phyloP scores from a whole-genome alignment of 2,113 vertebrate species.

The Gallinago paraguaiae region DNA sequence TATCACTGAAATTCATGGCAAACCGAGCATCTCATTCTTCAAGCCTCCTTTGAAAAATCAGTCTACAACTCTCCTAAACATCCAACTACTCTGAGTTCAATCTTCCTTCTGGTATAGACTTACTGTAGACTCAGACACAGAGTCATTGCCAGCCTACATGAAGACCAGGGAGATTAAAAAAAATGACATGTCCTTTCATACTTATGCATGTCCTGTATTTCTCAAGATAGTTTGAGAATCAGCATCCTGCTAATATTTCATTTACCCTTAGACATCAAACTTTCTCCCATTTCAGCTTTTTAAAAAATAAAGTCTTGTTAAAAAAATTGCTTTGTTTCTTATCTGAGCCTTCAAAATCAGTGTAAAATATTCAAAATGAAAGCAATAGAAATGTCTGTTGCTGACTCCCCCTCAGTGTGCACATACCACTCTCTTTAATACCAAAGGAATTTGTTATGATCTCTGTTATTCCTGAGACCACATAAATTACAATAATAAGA shows the following conservation, averaged over 20 bases:
- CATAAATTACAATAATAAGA: constrained; percentile 61
- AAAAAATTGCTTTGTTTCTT: background rate
- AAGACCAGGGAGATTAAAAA: background rate
- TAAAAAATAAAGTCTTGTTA: background rate
- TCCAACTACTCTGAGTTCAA: background rate
- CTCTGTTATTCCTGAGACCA: constrained; percentile 9
- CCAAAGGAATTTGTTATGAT: constrained; percentile 56
- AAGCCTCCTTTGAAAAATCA: background rate
- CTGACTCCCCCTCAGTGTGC: background rate
- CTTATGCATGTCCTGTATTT: background rate
- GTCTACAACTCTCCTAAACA: background rate
- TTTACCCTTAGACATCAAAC: background rate
- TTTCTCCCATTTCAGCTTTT: background rate
- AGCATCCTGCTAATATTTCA: background rate
- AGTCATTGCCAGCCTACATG: background rate
- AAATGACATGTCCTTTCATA: background rate
- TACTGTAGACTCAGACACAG: background rate
- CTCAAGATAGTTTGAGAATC: background rate
- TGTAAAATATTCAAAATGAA: background rate
- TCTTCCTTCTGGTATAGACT: background rate
- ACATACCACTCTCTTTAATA: constrained; percentile 9
- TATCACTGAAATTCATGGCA: background rate
- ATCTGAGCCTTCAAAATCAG: background rate
- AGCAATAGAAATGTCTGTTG: background rate
- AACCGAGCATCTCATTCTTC: background rate